Base-by-base conservation (phyloP, 1,140 invertebrate genomes). In the Drosophila nigrodunni region DNA sequence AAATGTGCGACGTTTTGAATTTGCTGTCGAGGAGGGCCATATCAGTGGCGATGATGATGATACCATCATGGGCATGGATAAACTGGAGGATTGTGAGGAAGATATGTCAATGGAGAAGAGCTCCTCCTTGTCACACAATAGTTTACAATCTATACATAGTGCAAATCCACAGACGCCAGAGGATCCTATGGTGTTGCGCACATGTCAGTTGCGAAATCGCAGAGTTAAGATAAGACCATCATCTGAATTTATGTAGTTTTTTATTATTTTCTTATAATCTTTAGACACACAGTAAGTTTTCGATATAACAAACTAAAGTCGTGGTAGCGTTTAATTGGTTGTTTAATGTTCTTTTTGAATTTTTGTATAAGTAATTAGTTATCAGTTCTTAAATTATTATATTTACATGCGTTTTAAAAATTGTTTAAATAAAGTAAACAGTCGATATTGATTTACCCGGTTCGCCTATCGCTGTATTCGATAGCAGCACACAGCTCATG, bases 1-100 rank as follows among this genome's bases (percentile, higher is more conserved):
- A 18, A 77, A 77, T n/a, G 85, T 92, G 3, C 82, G 89, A 1
- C 85, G 80, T 2, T 91, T 91, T 47, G 46, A 87, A 34, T 92
- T 92, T 39, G 73, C 77, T 0, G 59, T 75, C 7, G 81, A 86
- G 3, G 90, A 91, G 37, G 76, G 41, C 34, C 62, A 67, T 47
- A 18, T 65, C 1, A 76, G 74, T 47, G 39, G 13, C 18, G 80
- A 78, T 15, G 80, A 81, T 13, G 88, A 78, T 4, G 55, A 37
- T 7, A n/a, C 47, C 11, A 9, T 13, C 7, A 3, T 46, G 1
- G 73, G 75, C 1, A 34, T n/a, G 0, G 69, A 77, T 13, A 72
- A 77, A 30, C 39, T 88, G 18, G 83, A 81, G 43, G 88, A 87
- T 25, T 78, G 73, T 13, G 72, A 74, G 8, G 83, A 83, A 39